phyloP scores from a whole-genome alignment of 2,113 vertebrate species.

The Anolis sagrei region DNA sequence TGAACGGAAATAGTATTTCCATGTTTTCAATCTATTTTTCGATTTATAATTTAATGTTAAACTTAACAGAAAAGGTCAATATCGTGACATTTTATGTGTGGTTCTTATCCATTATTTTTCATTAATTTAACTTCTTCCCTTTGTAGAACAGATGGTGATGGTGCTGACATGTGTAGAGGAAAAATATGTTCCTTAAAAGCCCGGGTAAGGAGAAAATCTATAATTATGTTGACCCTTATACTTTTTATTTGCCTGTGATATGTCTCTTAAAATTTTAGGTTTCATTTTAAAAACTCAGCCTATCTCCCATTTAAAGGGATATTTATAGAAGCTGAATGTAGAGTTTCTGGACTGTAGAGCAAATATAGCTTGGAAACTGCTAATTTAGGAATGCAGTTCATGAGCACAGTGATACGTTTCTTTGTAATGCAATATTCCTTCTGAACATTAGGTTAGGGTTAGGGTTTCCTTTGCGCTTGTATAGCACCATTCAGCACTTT shows the following conservation, averaged over 20 bases:
- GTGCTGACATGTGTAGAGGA: constrained; percentile 75
- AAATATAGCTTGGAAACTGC: neutral
- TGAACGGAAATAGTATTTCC: no score
- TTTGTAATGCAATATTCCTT: neutral
- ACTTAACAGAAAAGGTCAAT: neutral
- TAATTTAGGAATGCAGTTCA: neutral
- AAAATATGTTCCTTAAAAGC: constrained; percentile 92
- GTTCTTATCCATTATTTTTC: neutral
- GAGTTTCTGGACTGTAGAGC: neutral
- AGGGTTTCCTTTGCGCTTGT: no score
- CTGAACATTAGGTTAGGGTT: neutral
- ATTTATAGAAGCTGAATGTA: constrained; percentile 8
- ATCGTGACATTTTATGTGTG: constrained; percentile 12
- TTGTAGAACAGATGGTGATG: constrained; percentile 74
- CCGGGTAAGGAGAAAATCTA: constrained; percentile 79
- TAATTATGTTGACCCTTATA: constrained; percentile 40
- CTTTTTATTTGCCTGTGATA: neutral
- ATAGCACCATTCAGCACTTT: neutral
- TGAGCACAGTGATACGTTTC: neutral
- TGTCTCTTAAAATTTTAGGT: neutral
- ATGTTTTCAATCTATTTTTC: neutral
- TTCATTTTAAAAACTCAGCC: constrained; percentile 31
- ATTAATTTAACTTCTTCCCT: constrained; percentile 20
- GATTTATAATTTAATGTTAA: neutral
- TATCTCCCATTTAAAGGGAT: constrained; percentile 14